Conservation (phyloP, 1,140 invertebrate species). For the Pseudomyrmex concolor region DNA sequence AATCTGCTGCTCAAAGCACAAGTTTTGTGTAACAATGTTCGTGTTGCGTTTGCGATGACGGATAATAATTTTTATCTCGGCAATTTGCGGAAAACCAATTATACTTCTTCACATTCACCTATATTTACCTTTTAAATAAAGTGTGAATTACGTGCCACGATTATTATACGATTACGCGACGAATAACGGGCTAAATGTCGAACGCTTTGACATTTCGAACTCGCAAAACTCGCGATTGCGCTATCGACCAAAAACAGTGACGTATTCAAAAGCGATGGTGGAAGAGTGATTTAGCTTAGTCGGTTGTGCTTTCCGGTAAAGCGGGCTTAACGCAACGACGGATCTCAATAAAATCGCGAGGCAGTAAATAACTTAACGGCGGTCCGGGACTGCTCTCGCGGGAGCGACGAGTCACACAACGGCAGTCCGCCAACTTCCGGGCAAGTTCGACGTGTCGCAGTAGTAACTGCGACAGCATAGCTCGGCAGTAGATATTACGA, state of each 20-base stretch:
- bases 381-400: constrained; percentile 32
- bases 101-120: too few relatives aligned
- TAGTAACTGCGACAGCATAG: background rate
- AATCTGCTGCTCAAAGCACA: too few relatives aligned
- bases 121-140: too few relatives aligned
- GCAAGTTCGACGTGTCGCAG: constrained; percentile 43
- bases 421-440: constrained; percentile 25
- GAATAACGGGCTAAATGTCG: background rate
- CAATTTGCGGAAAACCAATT: too few relatives aligned
- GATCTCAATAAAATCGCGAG: constrained; percentile 55
- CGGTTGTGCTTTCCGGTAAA: constrained; percentile 26
- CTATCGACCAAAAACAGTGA: background rate
- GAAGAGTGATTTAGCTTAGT: constrained; percentile 25
- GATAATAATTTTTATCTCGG: too few relatives aligned
- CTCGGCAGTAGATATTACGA: constrained; percentile 32
- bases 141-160: too few relatives aligned
- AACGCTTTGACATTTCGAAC: background rate
- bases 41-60: too few relatives aligned
- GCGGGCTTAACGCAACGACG: constrained; percentile 37
- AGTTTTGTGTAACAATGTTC: too few relatives aligned
- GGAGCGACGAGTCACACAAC: constrained; percentile 19
- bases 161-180: background rate
- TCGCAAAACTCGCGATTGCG: constrained; percentile 8
- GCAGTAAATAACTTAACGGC: constrained; percentile 57
- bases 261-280: background rate